Base-by-base conservation (phyloP, 2,888 invertebrate species). In the Cataglyphis altisquamis region DNA sequence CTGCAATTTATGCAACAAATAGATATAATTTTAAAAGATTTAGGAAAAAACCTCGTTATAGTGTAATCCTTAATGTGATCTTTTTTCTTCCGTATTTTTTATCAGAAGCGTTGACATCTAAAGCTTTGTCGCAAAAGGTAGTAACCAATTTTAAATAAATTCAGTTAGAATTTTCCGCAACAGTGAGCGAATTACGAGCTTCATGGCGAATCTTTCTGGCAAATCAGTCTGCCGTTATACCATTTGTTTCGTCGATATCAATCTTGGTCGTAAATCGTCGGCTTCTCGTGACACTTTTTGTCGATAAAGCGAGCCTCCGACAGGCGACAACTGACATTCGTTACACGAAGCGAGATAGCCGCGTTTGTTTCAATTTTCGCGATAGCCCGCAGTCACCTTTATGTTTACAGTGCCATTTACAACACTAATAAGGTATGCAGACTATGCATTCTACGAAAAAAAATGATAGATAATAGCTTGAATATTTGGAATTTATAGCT, bases 291-390 rank as follows among this genome's bases (percentile, higher is more conserved):
- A 84, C 86, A 83, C 74, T 84, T 84, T 84, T 89, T 83, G 73
- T 86, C 62, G 81, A 81, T 81, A 81, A 81, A 64, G n/a, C 81
- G 84, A 74, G 52, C 48, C 67, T 48, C 41, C 39, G 81, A 84
- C 86, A 72, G 48, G 73, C 81, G 78, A 87, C 89, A 87, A 89
- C 67, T 89, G 89, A 89, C 87, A 67, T 75, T 77, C 89, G 88
- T 73, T 84, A 77, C 64, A 45, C 72, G 72, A 77, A 45, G 45
- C 75, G 62, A 67, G 67, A 73, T 85, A 78, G 41, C 41, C 18
- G 45, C 45, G 66, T 55, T 63, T 6, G 57, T 80, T 80, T 80
- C 78, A 80, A 80, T 80, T 72, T 62, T 80, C 78, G 60, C 60
- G 78, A 80, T 80, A 80, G 60, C 60, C 60, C 45, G 25, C 78